These are phyloP conservation scores for Indri indri DNA, from an alignment of 2,113 vertebrate species.

Conservation along the genomic window DNA sequence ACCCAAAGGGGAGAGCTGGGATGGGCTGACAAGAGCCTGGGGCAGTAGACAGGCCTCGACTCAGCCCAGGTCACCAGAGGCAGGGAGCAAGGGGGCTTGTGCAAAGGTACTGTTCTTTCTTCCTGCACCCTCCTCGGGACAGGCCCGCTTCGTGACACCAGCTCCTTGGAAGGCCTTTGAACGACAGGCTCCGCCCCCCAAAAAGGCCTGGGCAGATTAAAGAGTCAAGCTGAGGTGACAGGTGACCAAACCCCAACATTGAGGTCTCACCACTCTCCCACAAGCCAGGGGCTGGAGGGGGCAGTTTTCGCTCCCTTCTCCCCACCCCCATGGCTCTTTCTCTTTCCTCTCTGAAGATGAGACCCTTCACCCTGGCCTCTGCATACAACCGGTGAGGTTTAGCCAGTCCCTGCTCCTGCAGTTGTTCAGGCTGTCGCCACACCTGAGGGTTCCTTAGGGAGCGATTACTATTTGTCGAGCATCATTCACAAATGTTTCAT, in stretches of 20 bases:
- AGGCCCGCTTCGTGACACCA: not conserved
- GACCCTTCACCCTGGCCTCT: not conserved
- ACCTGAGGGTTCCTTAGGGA: too few species aligned
- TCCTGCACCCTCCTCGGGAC: not conserved
- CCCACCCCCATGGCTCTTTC: not conserved
- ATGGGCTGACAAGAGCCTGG: not conserved
- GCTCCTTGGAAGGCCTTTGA: not conserved
- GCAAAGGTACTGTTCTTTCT: not conserved
- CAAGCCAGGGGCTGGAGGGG: not conserved
- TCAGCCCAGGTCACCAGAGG: not conserved
- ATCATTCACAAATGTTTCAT: not conserved
- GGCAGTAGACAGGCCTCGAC: accelerated
- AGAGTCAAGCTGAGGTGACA: not conserved
- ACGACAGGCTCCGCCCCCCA: not conserved
- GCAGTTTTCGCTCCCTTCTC: too few species aligned
- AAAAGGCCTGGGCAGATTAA: not conserved
- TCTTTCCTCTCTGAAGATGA: not conserved
- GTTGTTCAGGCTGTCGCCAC: accelerated
- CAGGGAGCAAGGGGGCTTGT: not conserved
- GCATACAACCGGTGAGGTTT: not conserved
- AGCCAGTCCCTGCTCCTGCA: accelerated
- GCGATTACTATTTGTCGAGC: not conserved
- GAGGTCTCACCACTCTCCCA: not conserved
- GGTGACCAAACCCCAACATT: not conserved
- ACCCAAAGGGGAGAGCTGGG: not conserved